Evolutionary conservation across 2,113 vertebrate species (phyloP).

Genomic region (Ramphastos sulfuratus): DNA sequence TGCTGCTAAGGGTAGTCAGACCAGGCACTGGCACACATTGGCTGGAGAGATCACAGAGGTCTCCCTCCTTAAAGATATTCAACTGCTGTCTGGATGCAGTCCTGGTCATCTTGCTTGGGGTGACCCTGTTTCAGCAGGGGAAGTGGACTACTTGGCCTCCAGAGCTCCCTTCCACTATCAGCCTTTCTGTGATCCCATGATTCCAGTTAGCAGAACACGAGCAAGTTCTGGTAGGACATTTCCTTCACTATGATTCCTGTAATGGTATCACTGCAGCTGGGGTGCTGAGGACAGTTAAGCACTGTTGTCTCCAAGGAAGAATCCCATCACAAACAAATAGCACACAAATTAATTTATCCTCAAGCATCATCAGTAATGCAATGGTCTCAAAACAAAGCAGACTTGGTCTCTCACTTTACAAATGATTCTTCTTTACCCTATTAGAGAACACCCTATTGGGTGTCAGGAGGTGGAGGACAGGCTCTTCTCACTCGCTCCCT

Average conservation of each 20-base stretch:
- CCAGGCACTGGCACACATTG: not conserved
- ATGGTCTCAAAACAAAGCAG: not conserved
- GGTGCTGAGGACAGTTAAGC: not conserved
- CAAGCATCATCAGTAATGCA: not conserved
- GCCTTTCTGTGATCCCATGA: not conserved
- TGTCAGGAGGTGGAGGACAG: too few relatives aligned
- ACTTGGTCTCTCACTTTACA: not conserved
- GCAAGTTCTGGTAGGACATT: not conserved
- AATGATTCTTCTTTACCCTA: not conserved
- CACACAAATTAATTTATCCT: not conserved
- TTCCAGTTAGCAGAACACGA: fast-evolving
- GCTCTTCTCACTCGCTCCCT: too few relatives aligned
- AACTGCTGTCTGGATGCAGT: not conserved
- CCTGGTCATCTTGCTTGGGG: not conserved
- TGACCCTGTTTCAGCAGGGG: not conserved
- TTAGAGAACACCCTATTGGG: not conserved
- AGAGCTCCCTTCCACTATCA: not conserved
- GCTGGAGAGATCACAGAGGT: not conserved
- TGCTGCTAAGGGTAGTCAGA: not conserved
- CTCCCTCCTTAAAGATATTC: not conserved
- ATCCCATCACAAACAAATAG: not conserved
- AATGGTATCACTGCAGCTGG: not conserved
- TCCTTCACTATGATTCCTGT: not conserved
- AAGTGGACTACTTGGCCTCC: fast-evolving
- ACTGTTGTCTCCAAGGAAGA: not conserved